A percentile compares a stretch with the other conserved stretches of the same genome.
Conservation (phyloP, 2,888 invertebrate species). For the Synergus itoensis region DNA sequence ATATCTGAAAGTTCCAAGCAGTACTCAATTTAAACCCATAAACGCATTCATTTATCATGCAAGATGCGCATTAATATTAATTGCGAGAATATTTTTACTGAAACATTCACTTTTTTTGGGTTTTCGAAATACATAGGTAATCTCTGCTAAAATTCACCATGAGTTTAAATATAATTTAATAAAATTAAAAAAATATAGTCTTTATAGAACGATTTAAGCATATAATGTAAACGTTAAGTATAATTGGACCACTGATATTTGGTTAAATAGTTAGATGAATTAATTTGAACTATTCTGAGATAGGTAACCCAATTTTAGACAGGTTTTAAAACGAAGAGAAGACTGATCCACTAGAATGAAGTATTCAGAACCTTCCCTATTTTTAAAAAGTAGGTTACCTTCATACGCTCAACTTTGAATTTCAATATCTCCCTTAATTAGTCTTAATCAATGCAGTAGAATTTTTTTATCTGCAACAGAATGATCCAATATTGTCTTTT, state of each 20-base stretch:
- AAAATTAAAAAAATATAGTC: not conserved
- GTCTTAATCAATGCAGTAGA: too few relatives aligned
- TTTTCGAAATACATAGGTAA: not conserved
- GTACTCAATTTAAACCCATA: not conserved
- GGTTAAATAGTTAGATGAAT: not conserved
- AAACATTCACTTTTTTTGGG: not conserved
- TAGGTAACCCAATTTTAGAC: constrained; percentile 20
- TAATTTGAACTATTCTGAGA: constrained; percentile 19
- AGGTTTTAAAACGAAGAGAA: not conserved
- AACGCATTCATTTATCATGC: not conserved
- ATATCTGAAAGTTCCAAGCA: not conserved
- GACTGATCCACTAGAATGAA: constrained; percentile 2
- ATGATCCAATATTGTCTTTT: too few relatives aligned
- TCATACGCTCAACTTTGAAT: not conserved
- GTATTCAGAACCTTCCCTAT: not conserved
- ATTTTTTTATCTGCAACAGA: too few relatives aligned
- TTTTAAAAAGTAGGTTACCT: constrained; percentile 3
- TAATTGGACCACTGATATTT: not conserved
- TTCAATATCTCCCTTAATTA: not conserved
- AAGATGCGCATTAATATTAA: not conserved
- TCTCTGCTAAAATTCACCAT: too few relatives aligned
- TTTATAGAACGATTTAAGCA: not conserved
- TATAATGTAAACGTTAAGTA: not conserved
- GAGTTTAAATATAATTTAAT: too few relatives aligned
- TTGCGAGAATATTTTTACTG: not conserved